Evolutionary conservation across 2,888 invertebrate genomes (phyloP).

Genomic region (Resseliella maxima): DNA sequence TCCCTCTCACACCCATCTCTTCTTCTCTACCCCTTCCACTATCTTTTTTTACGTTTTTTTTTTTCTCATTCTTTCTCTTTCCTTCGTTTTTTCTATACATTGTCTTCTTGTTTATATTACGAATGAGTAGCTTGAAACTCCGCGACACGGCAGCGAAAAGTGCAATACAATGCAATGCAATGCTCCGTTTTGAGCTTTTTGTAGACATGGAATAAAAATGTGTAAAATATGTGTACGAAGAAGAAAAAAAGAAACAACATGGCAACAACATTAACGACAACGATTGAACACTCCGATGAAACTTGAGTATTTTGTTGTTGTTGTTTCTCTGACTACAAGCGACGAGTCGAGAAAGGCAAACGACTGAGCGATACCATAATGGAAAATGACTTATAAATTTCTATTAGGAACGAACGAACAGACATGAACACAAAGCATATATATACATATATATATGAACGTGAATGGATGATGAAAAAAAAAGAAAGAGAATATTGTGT

Average conservation of each 20-base stretch:
- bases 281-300: neutral
- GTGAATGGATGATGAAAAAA: too few species aligned
- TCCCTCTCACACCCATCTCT: too few species aligned
- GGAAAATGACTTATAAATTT: constrained; percentile 46
- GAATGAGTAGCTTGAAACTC: neutral
- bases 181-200: neutral
- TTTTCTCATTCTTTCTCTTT: neutral
- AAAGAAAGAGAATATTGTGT: too few species aligned
- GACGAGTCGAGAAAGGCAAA: neutral
- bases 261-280: neutral
- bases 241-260: neutral
- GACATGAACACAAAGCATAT: neutral
- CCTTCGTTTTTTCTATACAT: neutral
- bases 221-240: constrained; percentile 29
- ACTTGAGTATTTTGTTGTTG: neutral
- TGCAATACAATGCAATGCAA: constrained; percentile 10
- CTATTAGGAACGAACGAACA: neutral
- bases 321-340: neutral
- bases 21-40: too few species aligned
- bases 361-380: constrained; percentile 1
- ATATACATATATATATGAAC: neutral
- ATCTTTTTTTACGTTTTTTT: too few species aligned
- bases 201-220: constrained; percentile 24
- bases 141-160: neutral
- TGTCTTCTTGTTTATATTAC: neutral